Conservation (phyloP, 2,113 vertebrate species). For the Mola mola region DNA sequence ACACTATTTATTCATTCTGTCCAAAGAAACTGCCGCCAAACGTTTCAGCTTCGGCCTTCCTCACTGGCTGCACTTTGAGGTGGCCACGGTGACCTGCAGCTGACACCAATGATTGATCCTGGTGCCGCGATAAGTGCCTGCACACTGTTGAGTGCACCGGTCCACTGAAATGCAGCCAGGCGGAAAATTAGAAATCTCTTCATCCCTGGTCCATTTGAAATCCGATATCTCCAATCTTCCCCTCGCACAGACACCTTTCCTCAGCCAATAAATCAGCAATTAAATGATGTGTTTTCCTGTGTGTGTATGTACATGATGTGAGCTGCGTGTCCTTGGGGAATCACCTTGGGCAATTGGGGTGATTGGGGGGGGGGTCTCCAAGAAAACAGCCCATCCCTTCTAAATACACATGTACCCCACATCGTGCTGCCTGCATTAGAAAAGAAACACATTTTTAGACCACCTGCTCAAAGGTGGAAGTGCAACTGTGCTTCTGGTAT, state of each 20-base stretch:
- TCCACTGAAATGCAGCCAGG: slow-evolving; percentile 76
- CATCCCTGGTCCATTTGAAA: slow-evolving; percentile 81
- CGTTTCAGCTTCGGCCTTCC: neutral
- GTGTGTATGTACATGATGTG: slow-evolving; percentile 27
- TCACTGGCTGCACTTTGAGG: slow-evolving; percentile 29
- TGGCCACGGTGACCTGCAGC: slow-evolving; percentile 60
- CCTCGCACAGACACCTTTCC: slow-evolving; percentile 45
- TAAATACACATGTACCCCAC: neutral
- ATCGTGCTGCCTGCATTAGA: neutral
- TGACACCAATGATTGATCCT: slow-evolving; percentile 81
- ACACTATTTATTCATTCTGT: too few relatives aligned
- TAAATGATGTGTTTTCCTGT: slow-evolving; percentile 66
- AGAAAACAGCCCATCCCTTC: slow-evolving; percentile 1
- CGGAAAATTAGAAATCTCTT: slow-evolving; percentile 85
- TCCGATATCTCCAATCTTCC: slow-evolving; percentile 74
- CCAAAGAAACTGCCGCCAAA: neutral
- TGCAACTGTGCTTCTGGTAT: slow-evolving; percentile 45
- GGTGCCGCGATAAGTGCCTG: slow-evolving; percentile 71
- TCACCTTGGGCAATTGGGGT: slow-evolving; percentile 10
- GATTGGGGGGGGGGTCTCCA: slow-evolving; percentile 14
- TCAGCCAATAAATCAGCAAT: slow-evolving; percentile 74
- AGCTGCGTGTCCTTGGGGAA: slow-evolving; percentile 47
- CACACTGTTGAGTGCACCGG: slow-evolving; percentile 48
- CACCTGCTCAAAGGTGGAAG: slow-evolving; percentile 44
- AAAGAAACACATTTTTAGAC: slow-evolving; percentile 4